Percentiles rank a stretch among this genome's conserved stretches.
These are phyloP conservation scores for Desoria tigrina DNA, from an alignment of 2,888 invertebrate genomes.

Conservation along the genomic window DNA sequence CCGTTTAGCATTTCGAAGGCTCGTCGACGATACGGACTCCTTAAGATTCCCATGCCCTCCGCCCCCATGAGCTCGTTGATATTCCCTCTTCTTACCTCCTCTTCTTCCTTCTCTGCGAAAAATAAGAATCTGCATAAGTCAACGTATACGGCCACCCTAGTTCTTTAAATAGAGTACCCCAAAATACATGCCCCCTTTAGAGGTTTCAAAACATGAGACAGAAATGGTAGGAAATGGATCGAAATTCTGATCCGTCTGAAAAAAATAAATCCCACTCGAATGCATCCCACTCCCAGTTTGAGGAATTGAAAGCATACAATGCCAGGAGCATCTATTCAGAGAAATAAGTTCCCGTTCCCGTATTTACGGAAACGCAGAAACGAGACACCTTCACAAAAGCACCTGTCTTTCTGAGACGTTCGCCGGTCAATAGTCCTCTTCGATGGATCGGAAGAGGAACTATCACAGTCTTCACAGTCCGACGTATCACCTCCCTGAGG, in stretches of 20 bases:
- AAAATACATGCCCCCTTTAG: too few species aligned
- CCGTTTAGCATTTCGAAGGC: slow-evolving; percentile 21
- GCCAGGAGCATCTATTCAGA: not conserved
- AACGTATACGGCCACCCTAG: too few species aligned
- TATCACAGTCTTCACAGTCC: slow-evolving; percentile 26
- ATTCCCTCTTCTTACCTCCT: slow-evolving; percentile 27
- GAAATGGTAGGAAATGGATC: too few species aligned
- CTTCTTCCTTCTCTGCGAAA: slow-evolving; percentile 16
- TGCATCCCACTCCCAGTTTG: too few species aligned
- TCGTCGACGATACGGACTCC: slow-evolving; percentile 15
- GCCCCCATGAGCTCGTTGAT: slow-evolving; percentile 12
- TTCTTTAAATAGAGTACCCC: too few species aligned
- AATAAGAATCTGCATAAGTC: not conserved
- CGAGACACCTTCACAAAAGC: not conserved
- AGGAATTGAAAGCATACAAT: too few species aligned
- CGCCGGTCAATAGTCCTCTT: slow-evolving; percentile 8
- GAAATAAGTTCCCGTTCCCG: not conserved
- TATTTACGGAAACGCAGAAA: too few species aligned
- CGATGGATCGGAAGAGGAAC: slow-evolving; percentile 17
- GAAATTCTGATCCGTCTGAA: too few species aligned
- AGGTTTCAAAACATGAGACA: too few species aligned
- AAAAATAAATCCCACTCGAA: too few species aligned
- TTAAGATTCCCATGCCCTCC: slow-evolving; percentile 13
- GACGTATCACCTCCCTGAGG: slow-evolving; percentile 18
- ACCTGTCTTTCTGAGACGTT: slow-evolving; percentile 15